Conservation (phyloP, 2,113 vertebrate species). For the Hymenochirus boettgeri region DNA sequence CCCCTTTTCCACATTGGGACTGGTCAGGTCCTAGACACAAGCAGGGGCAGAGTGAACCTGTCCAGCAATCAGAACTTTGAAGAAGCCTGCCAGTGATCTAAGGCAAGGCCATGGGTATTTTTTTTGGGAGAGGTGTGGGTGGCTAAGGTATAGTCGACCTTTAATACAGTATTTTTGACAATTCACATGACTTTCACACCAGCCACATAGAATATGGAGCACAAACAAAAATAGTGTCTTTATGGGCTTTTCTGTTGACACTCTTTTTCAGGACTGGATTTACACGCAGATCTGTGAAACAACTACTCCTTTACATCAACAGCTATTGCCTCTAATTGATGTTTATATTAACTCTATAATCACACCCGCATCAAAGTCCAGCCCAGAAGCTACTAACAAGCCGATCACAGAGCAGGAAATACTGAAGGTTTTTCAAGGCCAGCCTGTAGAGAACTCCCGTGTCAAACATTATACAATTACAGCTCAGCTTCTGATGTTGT, state of each 20-base stretch:
- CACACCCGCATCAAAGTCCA: constrained; percentile 94
- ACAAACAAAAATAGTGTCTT: no score
- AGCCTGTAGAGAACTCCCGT: constrained; percentile 67
- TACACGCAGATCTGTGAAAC: constrained; percentile 94
- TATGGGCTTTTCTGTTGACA: not conserved
- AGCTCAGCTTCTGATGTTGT: constrained; percentile 89
- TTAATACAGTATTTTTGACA: no score
- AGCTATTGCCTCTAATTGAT: constrained; percentile 90
- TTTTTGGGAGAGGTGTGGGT: no score
- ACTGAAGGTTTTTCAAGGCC: constrained; percentile 83
- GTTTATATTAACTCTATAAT: constrained; percentile 96
- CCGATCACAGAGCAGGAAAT: constrained; percentile 97
- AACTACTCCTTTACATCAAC: constrained; percentile 87
- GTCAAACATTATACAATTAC: constrained; percentile 80
- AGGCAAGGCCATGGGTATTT: no score
- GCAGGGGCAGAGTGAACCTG: no score
- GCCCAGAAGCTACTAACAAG: constrained; percentile 96
- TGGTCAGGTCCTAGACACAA: no score
- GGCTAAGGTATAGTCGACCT: no score
- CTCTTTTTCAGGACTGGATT: constrained; percentile 87
- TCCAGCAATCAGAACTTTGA: no score
- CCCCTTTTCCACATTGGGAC: no score
- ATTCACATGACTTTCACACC: no score
- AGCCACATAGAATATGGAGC: no score
- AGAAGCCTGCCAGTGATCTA: no score